phyloP scores from a whole-genome alignment of 1,140 invertebrate species.

The Oryzaephilus surinamensis region DNA sequence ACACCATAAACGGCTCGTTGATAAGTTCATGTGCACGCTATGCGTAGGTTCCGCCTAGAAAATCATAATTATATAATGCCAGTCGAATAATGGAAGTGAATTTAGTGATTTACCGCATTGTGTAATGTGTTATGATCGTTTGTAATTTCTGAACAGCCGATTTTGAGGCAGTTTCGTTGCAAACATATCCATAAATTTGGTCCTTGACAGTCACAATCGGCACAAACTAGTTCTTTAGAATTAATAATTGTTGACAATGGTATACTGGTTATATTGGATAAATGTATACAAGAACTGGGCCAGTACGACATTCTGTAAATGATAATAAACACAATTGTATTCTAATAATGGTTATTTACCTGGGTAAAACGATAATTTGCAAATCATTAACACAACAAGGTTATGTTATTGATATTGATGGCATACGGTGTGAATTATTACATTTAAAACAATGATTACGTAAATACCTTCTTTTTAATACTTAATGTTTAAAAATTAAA shows the following conservation, averaged over 20 bases:
- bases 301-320: no score
- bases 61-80: not conserved
- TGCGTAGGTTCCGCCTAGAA: conserved; percentile 38
- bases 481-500: no score
- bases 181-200: conserved; percentile 79
- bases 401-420: no score
- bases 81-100: not conserved
- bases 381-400: no score
- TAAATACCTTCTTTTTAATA: no score
- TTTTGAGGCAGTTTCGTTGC: conserved; percentile 59
- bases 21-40: conserved; percentile 72
- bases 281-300: conserved; percentile 22
- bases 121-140: conserved; percentile 72
- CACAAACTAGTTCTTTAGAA: conserved; percentile 39
- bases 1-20: conserved; percentile 75
- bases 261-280: conserved; percentile 20
- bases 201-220: conserved; percentile 51
- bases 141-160: conserved; percentile 68
- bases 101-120: conserved; percentile 51
- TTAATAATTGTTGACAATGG: conserved; percentile 21
- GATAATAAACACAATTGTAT: no score
- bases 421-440: no score
- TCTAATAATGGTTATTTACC: no score
- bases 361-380: no score
- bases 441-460: no score